Conservation (phyloP, 2,113 vertebrate genomes). For the Saguinus imperator region DNA sequence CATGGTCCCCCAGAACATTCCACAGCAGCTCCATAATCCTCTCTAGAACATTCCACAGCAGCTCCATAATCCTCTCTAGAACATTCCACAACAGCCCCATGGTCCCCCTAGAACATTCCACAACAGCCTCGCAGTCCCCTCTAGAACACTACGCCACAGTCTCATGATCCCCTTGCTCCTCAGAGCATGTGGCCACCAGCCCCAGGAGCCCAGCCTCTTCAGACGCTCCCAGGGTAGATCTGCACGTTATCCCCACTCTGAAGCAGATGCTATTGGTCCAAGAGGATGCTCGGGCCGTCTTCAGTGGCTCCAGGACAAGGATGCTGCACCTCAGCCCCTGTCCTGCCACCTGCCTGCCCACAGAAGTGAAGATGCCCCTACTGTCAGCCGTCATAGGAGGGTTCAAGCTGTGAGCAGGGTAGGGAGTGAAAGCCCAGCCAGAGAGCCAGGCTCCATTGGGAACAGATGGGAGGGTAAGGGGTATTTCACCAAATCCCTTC, state of each 20-base stretch:
- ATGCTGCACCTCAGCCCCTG: fast-evolving
- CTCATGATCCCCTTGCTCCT: neutral
- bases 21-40: no score
- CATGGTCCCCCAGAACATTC: no score
- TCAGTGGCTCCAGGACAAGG: neutral
- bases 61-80: neutral
- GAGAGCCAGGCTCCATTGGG: neutral
- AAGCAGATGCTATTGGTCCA: fast-evolving
- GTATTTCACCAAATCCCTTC: no score
- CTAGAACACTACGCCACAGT: neutral
- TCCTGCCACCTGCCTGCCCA: neutral
- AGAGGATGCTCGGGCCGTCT: fast-evolving
- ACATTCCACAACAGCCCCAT: neutral
- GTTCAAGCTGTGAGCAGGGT: fast-evolving
- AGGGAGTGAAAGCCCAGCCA: neutral
- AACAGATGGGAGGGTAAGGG: no score
- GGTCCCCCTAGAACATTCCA: neutral
- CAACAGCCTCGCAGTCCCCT: neutral
- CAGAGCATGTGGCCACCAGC: neutral
- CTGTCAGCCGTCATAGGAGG: fast-evolving
- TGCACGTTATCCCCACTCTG: fast-evolving
- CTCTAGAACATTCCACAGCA: neutral
- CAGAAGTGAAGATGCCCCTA: fast-evolving
- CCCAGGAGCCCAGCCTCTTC: neutral
- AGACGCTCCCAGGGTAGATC: fast-evolving